Evolutionary conservation across 2,888 invertebrate species (phyloP), one percentile per base, ranked within the genome.

Genomic region (Cerastoderma edule): DNA sequence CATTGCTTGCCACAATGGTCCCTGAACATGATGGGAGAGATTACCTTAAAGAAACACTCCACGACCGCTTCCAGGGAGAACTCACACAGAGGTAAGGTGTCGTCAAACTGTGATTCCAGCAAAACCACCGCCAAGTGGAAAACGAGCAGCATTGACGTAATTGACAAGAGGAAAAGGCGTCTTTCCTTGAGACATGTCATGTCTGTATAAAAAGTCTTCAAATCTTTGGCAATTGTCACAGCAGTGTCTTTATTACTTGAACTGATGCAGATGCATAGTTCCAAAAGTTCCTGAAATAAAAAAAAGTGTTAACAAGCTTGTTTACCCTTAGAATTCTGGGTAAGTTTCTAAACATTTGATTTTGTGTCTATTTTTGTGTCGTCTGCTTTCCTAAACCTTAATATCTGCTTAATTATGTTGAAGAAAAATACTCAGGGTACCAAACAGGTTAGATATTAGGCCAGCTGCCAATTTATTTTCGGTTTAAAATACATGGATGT

Each of bases 181-280:
- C 86, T 87, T n/a, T 75, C 78, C 5, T 56, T 56, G 1, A 86
- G 24, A 46, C 69, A 77, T 4, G 87, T 81, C 54, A 86, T 56
- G 64, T 85, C 85, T 10, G 69, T 80, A 68, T 86, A 88, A 0
- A 83, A 81, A 56, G 69, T 72, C 4, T 79, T 60, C 63, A 88
- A 57, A 35, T 85, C 86, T 2, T 28, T 19, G 1, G 86, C 83
- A 1, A 87, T 56, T 10, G 66, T 44, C 28, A 73, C 80, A 4
- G 87, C 86, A 64, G 84, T 80, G 63, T 87, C 87, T 1, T 72
- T 67, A 44, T 80, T 80, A 53, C 82, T 83, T 32, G 78, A 72
- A 63, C 85, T 87, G 3, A 87, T 78, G 28, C 83, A 70, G 10
- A 88, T 72, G 24, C 75, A 72, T 0, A 88, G 48, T 0, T 66